Evolutionary conservation across 2,113 vertebrate genomes (phyloP).

Genomic region (Xerus inauris): DNA sequence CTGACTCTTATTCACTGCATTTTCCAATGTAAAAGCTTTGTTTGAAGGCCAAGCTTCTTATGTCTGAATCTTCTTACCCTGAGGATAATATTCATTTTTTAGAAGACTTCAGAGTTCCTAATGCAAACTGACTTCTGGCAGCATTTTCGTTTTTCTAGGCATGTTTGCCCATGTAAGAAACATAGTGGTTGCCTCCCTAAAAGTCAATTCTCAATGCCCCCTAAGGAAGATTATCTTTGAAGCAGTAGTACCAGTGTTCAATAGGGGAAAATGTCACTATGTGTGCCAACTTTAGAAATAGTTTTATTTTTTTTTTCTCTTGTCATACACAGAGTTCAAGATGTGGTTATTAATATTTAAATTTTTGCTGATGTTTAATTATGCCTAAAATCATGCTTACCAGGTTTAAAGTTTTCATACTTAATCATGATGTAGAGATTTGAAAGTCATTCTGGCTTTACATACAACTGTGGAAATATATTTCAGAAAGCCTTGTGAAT

Average conservation of each 20-base stretch:
- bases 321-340: neutral
- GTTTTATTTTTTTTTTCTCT: neutral
- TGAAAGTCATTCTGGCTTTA: neutral
- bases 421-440: neutral
- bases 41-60: neutral
- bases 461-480: neutral
- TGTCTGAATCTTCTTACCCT: neutral
- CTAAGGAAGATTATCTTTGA: neutral
- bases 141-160: neutral
- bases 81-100: neutral
- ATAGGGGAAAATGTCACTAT: neutral
- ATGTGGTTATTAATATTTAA: neutral
- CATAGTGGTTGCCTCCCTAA: rapidly evolving
- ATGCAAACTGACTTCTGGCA: neutral
- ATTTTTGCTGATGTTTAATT: neutral
- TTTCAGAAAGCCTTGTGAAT: neutral
- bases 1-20: neutral
- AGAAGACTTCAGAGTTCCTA: neutral
- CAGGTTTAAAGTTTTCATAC: neutral
- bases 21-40: neutral
- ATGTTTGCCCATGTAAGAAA: neutral
- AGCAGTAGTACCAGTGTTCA: neutral
- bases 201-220: neutral
- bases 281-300: neutral
- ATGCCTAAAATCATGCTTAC: neutral